phyloP scores from a whole-genome alignment of 2,888 invertebrate species.

The Blomia tropicalis region DNA sequence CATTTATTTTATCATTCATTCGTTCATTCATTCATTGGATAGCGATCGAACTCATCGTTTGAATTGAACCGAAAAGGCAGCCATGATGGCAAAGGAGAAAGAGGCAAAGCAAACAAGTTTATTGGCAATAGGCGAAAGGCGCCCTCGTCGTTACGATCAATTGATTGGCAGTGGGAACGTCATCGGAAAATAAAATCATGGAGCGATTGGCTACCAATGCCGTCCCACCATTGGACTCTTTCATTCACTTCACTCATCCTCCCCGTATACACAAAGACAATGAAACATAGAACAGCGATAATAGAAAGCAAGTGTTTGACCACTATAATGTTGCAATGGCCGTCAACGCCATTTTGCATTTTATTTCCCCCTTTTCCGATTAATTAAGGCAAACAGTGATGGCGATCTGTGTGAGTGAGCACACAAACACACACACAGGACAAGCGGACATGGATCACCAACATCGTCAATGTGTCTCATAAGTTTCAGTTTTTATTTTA shows the following conservation, averaged over 20 bases:
- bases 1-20: no score
- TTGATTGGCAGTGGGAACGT: constrained; percentile 8
- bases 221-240: background rate
- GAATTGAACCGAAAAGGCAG: background rate
- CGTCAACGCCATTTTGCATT: background rate
- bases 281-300: no score
- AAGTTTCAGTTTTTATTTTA: no score
- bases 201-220: constrained; percentile 1
- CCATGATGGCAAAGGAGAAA: no score
- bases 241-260: background rate
- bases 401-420: background rate
- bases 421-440: no score
- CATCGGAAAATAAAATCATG: background rate
- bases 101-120: constrained; percentile 9
- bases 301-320: no score
- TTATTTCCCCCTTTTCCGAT: no score
- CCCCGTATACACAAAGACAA: background rate
- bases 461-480: no score
- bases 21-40: background rate
- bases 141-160: background rate
- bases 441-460: no score
- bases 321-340: no score
- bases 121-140: background rate
- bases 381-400: background rate
- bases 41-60: background rate